Base-by-base conservation (phyloP, 2,888 invertebrate species). In the Liposcelis brunnea region DNA sequence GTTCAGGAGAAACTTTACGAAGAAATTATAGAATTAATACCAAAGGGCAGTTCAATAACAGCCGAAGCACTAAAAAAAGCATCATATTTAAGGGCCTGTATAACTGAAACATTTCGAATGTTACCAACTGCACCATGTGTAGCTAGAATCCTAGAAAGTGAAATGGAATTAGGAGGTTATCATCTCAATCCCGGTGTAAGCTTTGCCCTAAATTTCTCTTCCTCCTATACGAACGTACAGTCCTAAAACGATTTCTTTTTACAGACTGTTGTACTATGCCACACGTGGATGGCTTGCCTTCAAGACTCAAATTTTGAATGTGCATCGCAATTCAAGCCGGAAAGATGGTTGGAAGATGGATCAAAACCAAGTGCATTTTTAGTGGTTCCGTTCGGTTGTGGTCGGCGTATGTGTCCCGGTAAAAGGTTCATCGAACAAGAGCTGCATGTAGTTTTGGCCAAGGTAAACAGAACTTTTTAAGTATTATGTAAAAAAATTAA, bases 381-480 rank as follows among this genome's bases (percentile, higher is more conserved):
- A 42, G 76, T 85, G 1, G 74, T 76, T 6, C 85, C 86, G 1
- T 89, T 87, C 61, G 87, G 87, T 0, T 67, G 75, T 31, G 87
- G 87, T 0, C 71, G 76, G 44, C 69, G 87, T 38, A 80, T 81
- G 63, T 89, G 87, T 58, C 87, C 87, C 0, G 89, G 87, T 40
- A 84, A 84, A 62, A 68, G 85, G 48, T 84, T 86, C 58, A 80
- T 85, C 2, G 83, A 84, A 55, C 73, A 83, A 52, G 80, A 80
- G 53, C 64, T 86, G 14, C 75, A 80, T 49, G 65, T 85, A 44
- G 64, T 82, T 48, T 63, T 86, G 15, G 80, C 81, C 18, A 79
- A 80, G 72, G 81, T 80, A 54, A 51, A 56, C n/a, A n/a, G n/a
- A n/a, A n/a, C n/a, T n/a, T n/a, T 38, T 19, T 1, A 32, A 45